Base-by-base conservation (phyloP, 2,888 invertebrate species). In the Chymomyza procnemis region DNA sequence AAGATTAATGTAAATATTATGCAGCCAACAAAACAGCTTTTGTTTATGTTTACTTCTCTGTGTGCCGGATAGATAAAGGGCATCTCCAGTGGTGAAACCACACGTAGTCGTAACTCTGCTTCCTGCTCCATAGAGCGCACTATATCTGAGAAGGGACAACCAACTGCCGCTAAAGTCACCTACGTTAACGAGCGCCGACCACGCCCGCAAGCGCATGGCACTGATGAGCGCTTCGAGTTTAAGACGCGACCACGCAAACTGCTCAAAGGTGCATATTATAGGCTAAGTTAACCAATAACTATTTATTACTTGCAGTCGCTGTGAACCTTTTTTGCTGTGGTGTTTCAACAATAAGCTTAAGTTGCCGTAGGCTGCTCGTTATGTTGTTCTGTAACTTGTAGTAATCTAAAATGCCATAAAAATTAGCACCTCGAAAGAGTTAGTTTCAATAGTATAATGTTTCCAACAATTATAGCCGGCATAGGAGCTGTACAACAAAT, bases 31-130 rank as follows among this genome's bases (percentile, higher is more conserved):
- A 21, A 21, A 46, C 18, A 59, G 16, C 12, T 41, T 6, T 18
- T 41, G 8, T 9, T 58, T 59, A 14, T 59, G 2, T 21, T 1
- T 60, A n/a, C n/a, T n/a, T n/a, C n/a, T 48, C 22, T 18, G 22
- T 9, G 47, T 48, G 57, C 57, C 56, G 65, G 69, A 21, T 65
- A 90, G 90, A 89, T 90, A 60, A 90, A 90, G 74, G 90, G 90
- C 74, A 84, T 90, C 59, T 91, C 91, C 41, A 90, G 90, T 69
- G 91, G 91, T n/a, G 91, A 90, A 60, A 91, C 91, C 22, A 91
- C 90, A 3, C 88, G 90, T 47, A 91, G 91, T 66, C 90, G 91
- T 56, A 90, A 90, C 55, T 91, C 91, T 1, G 90, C 89, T 26
- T 89, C 90, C 60, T 90, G 91, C 64, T 91, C 91, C 14, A 90